A percentile compares a stretch with the other conserved stretches of the same genome.
These are phyloP conservation scores for Vesta saturnalis DNA, from an alignment of 2,888 invertebrate genomes.

Conservation along the genomic window DNA sequence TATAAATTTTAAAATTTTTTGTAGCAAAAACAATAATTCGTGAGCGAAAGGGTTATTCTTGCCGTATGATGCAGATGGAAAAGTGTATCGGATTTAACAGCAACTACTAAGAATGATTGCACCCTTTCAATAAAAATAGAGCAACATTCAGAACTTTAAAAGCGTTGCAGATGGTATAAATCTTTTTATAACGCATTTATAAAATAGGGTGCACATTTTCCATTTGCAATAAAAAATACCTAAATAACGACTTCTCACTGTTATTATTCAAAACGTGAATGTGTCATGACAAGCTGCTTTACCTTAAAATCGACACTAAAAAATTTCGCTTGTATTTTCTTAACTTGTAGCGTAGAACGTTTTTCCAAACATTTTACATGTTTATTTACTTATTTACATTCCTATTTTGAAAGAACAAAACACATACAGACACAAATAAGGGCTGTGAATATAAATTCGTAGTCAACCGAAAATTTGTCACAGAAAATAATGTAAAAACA, in stretches of 20 bases:
- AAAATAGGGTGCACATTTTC: too few relatives aligned
- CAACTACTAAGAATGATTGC: too few relatives aligned
- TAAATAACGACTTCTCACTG: background rate
- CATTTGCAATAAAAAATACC: background rate
- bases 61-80: too few relatives aligned
- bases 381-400: background rate
- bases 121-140: too few relatives aligned
- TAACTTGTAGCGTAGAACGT: background rate
- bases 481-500: background rate
- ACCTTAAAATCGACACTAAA: background rate
- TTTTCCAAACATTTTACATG: constrained; percentile 1
- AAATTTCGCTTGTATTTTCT: background rate
- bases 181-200: too few relatives aligned
- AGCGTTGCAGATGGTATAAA: too few relatives aligned
- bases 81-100: too few relatives aligned
- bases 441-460: background rate
- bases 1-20: too few relatives aligned
- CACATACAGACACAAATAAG: background rate
- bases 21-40: too few relatives aligned
- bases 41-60: too few relatives aligned
- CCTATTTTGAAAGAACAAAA: background rate
- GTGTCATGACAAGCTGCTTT: background rate
- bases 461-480: background rate
- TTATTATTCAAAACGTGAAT: constrained; percentile 1
- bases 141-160: too few relatives aligned